Base-by-base conservation (phyloP, 2,888 invertebrate genomes). In the Caenorhabditis parvicauda region DNA sequence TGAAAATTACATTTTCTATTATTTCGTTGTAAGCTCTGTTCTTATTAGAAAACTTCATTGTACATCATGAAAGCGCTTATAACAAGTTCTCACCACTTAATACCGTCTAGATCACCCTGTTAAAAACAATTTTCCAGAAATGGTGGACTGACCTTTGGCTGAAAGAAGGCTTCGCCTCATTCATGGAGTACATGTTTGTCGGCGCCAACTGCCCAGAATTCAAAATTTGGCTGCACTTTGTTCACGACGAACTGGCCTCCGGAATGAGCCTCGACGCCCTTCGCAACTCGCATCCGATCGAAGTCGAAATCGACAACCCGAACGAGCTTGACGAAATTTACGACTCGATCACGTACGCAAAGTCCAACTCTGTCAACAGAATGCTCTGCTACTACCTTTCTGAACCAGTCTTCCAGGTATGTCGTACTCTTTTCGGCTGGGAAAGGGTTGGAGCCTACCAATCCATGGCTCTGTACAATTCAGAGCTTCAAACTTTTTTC, bases 251-350 rank as follows among this genome's bases (percentile, higher is more conserved):
- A 69, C 89, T 90, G 75, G 89, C 89, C 42, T 86, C 88, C 67
- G 94, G 92, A 19, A 77, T 86, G 51, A 78, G 90, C 75, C 84
- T 94, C 65, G 95, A 95, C 82, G 82, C 84, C 4, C 84, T 95
- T 61, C 89, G 90, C 35, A 73, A 60, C 82, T 92, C 92, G 38
- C 95, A 96, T 84, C 1, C 6, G 32, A 17, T 47, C 5, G 62
- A 86, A 84, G 86, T 87, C 7, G 90, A 91, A 14, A 93, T 94
- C 0, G 89, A 90, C 0, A 90, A 93, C 84, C 95, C 95, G 0
- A 88, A 89, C 7, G 94, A 95, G 83, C 90, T 95, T 57, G 93
- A 93, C 83, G 94, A 95, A 83, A 95, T 96, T 72, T 96, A 95
- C 84, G 95, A 96, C 50, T 59, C 59, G 75, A 95, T 96, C 76